Evolutionary conservation across 1,140 invertebrate genomes (phyloP).

Genomic region (Globodera rostochiensis): DNA sequence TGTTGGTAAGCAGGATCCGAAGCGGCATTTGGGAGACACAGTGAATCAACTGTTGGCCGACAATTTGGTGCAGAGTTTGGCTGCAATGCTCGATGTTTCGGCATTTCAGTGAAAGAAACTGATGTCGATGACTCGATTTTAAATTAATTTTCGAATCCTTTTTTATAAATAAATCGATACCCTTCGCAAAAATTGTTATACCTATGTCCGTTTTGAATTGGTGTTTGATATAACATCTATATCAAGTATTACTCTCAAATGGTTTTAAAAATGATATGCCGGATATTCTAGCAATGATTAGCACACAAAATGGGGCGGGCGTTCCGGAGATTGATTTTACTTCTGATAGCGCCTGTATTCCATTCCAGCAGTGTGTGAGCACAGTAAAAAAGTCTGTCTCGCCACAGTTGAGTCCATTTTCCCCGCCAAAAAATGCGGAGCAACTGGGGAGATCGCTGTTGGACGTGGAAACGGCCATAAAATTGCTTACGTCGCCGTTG

Average conservation of each 20-base stretch:
- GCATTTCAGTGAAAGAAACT: constrained; percentile 48
- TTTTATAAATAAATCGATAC: not conserved
- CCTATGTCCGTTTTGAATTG: too few species aligned
- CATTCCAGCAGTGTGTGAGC: not conserved
- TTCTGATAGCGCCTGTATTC: not conserved
- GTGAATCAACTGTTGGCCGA: constrained; percentile 94
- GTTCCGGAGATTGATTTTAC: not conserved
- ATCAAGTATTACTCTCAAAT: too few species aligned
- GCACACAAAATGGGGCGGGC: not conserved
- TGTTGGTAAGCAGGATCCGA: constrained; percentile 99
- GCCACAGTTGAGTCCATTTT: not conserved
- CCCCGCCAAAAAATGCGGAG: not conserved
- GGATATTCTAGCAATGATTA: not conserved
- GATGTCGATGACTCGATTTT: not conserved
- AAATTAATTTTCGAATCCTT: not conserved
- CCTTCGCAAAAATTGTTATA: too few species aligned
- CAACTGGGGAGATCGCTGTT: not conserved
- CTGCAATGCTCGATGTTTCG: constrained; percentile 96
- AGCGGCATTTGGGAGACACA: constrained; percentile 97
- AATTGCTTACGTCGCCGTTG: not conserved
- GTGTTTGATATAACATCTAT: too few species aligned
- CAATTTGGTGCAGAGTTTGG: constrained; percentile 97
- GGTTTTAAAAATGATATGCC: too few species aligned
- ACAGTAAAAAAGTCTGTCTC: not conserved
- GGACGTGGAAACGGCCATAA: not conserved